phyloP scores from a whole-genome alignment of 1,140 invertebrate genomes.

The Bombus waltoni region DNA sequence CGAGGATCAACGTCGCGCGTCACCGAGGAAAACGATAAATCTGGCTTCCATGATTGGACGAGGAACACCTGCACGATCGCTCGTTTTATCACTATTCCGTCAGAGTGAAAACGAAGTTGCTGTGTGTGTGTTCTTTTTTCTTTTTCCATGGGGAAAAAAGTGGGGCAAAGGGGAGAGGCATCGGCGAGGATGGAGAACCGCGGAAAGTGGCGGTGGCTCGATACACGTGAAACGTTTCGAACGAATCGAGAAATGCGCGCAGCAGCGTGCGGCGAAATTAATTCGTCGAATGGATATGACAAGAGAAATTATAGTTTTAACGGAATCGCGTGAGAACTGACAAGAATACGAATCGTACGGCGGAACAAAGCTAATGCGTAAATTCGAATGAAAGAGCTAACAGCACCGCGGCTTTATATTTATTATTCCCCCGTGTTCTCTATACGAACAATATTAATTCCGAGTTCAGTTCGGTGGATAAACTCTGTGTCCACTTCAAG shows the following conservation, averaged over 20 bases:
- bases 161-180: not conserved
- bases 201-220: not conserved
- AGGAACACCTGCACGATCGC: not conserved
- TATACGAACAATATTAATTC: slow-evolving; percentile 30
- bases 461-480: slow-evolving; percentile 2
- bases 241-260: not conserved
- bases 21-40: not conserved
- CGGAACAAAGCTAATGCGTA: not conserved
- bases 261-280: not conserved
- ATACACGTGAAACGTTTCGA: not conserved
- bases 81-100: not conserved
- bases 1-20: not conserved
- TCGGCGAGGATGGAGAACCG: not conserved
- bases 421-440: slow-evolving; percentile 12
- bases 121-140: not conserved
- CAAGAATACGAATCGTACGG: not conserved
- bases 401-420: slow-evolving; percentile 19
- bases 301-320: slow-evolving; percentile 16
- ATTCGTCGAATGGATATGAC: not conserved
- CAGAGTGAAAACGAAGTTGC: not conserved
- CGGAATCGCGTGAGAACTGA: not conserved
- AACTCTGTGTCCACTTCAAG: slow-evolving; percentile 19
- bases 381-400: slow-evolving; percentile 32
- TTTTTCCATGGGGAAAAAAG: not conserved
- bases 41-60: not conserved